Base-by-base conservation (phyloP, 2,113 vertebrate genomes). In the Coreoperca whiteheadi region DNA sequence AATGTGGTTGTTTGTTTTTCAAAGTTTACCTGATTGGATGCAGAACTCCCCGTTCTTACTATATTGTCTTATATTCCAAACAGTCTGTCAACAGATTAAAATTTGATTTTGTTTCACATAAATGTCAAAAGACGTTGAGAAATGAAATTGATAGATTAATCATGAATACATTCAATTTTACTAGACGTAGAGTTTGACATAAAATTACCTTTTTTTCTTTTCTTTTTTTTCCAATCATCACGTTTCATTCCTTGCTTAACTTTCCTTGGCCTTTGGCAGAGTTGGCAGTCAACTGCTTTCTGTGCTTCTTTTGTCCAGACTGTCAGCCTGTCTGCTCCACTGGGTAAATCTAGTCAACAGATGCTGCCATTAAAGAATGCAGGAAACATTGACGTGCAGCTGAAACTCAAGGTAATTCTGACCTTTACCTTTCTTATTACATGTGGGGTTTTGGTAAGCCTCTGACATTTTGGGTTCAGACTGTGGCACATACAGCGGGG, bases 301-400 rank as follows among this genome's bases (percentile, higher is more conserved):
- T 79, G 60, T 84, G 20, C 63, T 80, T 57, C 30, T 51, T 69
- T 77, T 86, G 91, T 95, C 41, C 88, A 99, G 98, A 96, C 94
- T 43, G 89, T 99, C 28, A 88, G 86, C 87, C 93, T 99, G 54
- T 95, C 88, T 74, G 77, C 96, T 67, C 85, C 63, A 41, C 80
- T 96, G 89, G 96, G 95, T 91, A 96, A 96, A 84, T 95, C 94
- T 77, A 85, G 92, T 78, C 95, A 94, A 77, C 97, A 96, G 85
- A 94, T 91, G 4, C 93, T 99, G 79, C 98, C 97, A 0, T 93
- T 99, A 92, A 97, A 96, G 94, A 99, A 99, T 94, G 97, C 97
- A 84, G 98, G 98, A 70, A 99, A 99, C 93, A 98, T 99, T 85
- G 91, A 94, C 14, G 96, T 99, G 66, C 88, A 94, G 88, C 94